Percentiles rank a stretch among this genome's conserved stretches.
Evolutionary conservation across 2,113 vertebrate species (phyloP).

Genomic region (Condylura cristata): DNA sequence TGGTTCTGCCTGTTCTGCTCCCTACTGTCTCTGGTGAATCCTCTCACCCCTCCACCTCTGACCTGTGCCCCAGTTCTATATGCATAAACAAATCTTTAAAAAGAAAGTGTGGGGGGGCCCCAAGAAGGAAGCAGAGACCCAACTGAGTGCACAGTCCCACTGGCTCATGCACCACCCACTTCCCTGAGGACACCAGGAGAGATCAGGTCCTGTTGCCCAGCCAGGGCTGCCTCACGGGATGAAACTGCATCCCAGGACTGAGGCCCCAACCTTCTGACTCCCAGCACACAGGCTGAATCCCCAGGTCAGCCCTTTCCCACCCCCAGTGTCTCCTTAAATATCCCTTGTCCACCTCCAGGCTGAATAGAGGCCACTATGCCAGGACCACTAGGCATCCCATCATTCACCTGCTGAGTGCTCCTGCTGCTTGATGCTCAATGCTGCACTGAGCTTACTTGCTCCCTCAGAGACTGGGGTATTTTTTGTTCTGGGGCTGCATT

Average conservation of each 20-base stretch:
- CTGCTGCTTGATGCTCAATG: neutral
- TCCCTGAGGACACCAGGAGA: neutral
- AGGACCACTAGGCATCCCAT: neutral
- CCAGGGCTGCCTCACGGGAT: neutral
- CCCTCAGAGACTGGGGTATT: neutral
- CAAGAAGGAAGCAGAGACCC: neutral
- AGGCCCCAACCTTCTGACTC: neutral
- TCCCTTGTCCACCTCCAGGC: neutral
- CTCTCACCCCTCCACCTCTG: too few species aligned
- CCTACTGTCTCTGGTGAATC: too few species aligned
- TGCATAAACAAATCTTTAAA: too few species aligned
- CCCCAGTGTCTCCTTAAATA: neutral
- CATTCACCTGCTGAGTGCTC: neutral
- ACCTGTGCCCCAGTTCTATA: too few species aligned
- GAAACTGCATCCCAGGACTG: neutral
- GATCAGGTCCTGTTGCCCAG: neutral
- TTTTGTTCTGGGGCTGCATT: neutral
- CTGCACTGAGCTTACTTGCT: neutral
- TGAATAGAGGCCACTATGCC: neutral
- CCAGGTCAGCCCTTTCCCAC: neutral
- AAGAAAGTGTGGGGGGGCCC: neutral
- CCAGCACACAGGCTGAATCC: neutral
- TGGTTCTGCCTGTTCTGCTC: too few species aligned
- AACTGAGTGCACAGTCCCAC: neutral
- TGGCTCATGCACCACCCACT: neutral